These are phyloP conservation scores for Plagiodera versicolora DNA, from an alignment of 2,888 invertebrate genomes.

Conservation along the genomic window DNA sequence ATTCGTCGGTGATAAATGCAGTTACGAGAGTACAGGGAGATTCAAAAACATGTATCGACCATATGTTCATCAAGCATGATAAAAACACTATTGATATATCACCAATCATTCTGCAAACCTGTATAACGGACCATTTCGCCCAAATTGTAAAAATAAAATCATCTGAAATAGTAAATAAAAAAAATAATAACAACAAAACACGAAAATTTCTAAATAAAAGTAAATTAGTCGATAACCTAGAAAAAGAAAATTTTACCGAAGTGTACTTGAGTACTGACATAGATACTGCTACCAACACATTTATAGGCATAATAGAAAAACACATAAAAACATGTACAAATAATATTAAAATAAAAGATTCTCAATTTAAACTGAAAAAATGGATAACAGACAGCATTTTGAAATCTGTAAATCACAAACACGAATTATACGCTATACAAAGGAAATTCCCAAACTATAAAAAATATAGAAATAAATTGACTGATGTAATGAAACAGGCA, in stretches of 20 bases:
- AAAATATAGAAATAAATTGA: conserved; percentile 10
- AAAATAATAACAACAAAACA: conserved; percentile 1
- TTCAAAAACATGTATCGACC: conserved; percentile 7
- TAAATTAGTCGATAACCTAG: too few relatives aligned
- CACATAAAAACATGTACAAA: conserved; percentile 4
- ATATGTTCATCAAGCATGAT: not conserved
- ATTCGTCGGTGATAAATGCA: conserved; percentile 3
- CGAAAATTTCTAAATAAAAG: too few relatives aligned
- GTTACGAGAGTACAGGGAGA: conserved; percentile 1
- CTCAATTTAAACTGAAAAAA: conserved; percentile 3
- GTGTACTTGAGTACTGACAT: conserved; percentile 5
- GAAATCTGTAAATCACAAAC: conserved; percentile 8
- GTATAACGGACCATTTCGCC: conserved; percentile 9
- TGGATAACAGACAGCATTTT: conserved; percentile 6
- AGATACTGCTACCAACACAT: conserved; percentile 9
- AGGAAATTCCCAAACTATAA: conserved; percentile 9
- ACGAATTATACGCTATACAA: conserved; percentile 2
- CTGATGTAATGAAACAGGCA: conserved; percentile 5
- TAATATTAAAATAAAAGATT: conserved; percentile 6
- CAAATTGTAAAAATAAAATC: not conserved
- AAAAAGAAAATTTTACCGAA: conserved; percentile 2
- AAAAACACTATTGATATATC: conserved; percentile 1
- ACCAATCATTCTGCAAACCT: conserved; percentile 7
- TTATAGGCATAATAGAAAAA: conserved; percentile 7
- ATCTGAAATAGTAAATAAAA: conserved; percentile 1